Evolutionary conservation across 2,888 invertebrate genomes (phyloP), one percentile per base, ranked within the genome.

Genomic region (Salticus scenicus): DNA sequence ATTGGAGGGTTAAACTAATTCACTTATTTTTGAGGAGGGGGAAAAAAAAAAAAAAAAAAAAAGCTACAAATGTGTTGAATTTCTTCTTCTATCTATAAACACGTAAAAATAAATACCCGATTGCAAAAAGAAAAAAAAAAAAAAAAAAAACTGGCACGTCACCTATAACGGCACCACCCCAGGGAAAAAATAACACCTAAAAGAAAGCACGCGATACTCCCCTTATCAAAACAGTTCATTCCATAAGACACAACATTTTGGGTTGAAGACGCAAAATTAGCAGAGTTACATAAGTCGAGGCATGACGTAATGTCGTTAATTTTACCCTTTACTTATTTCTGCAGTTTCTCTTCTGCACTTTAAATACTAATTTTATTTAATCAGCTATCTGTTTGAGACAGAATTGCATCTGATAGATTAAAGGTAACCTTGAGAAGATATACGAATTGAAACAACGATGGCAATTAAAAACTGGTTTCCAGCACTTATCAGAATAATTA

Each of bases 241-340:
- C 31, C 30, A 27, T 24, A 75, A 82, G 70, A 76, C 71, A 71
- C 75, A 75, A 72, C 33, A 74, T n/a, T 71, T 57, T 24, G 27
- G 17, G 8, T 2, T 5, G 7, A 24, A 83, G 82, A 83, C 82
- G 82, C 82, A 70, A 76, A 71, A 72, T 83, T 83, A 72, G 82
- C 82, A 76, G 64, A 51, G 30, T 33, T 33, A 42, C 20, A 28
- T 33, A 66, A 70, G 42, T 14, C 41, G 33, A 24, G 27, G 41
- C 47, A 47, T 20, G 47, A 47, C 24, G 57, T 31, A 64, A 14
- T 63, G 24, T 33, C 51, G 71, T 76, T 76, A 66, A 57, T 63
- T 69, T n/a, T 51, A 41, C 8, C 63, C 20, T 64, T 81, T 76
- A 51, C 70, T 76, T 83, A 82, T 42, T 31, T 66, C 30, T 66